Base-by-base conservation (phyloP, 2,888 invertebrate genomes). In the Panzeria rudis region DNA sequence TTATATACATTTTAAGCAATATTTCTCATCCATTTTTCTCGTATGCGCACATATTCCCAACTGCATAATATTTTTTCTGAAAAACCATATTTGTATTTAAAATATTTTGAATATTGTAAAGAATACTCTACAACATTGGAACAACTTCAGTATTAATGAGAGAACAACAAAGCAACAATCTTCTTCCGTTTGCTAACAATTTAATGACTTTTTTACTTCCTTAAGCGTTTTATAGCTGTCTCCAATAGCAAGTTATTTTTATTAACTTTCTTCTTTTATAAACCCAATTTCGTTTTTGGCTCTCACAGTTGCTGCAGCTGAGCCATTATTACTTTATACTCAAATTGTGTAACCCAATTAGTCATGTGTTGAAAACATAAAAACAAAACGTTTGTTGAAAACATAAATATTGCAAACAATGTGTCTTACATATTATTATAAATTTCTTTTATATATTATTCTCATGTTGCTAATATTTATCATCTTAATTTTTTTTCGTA, bases 151-250 rank as follows among this genome's bases (percentile, higher is more conserved):
- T 25, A 25, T 54, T 54, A 35, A 50, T 0, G 7, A 59, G 8
- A 23, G 11, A 11, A 73, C 44, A 47, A 66, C 50, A 50, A 50
- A 38, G 59, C 38, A 50, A 59, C 17, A 61, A 52, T 52, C 23
- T 69, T 52, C 23, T 50, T 69, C 61, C 50, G 47, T 41, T 61
- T 52, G 8, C n/a, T 61, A 78, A 69, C 61, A 78, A 61, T 62
- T 77, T 78, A 78, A 78, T 78, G 61, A 62, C 41, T 69, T 78
- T 76, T 78, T 47, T 47, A 69, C 69, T 52, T 78, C 69, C 78
- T 78, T 50, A 38, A 78, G 78, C 78, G 61, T 78, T 69, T 78
- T 78, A 69, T 52, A 69, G 38, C 61, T 69, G 78, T 47, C 50
- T 78, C 17, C n/a, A 32, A 77, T 47, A 32, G n/a, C 35, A 56